Percentiles rank a stretch among this genome's conserved stretches.
Conservation (phyloP, 30 jellyfish, hydroid and myxozoan species). For the Aurelia sp. region DNA sequence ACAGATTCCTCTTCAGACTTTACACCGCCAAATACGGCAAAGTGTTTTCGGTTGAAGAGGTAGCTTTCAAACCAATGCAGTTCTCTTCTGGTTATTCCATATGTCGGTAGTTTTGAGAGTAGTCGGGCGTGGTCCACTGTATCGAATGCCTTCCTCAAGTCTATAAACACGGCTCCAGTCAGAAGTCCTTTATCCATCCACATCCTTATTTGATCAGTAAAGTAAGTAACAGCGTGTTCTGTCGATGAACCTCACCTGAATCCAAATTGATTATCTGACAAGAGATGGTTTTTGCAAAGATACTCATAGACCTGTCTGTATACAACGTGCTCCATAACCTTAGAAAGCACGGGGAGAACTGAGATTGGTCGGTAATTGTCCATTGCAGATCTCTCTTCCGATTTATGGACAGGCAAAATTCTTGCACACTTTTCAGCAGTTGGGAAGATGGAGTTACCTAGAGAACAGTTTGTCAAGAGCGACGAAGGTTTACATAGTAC, state of each 20-base stretch:
- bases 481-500: slow-evolving; percentile 30
- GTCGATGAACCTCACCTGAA: slow-evolving; percentile 42
- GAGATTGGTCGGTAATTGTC: slow-evolving; percentile 21
- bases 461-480: slow-evolving; percentile 28
- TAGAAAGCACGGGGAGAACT: too few relatives aligned
- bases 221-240: slow-evolving; percentile 32
- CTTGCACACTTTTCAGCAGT: slow-evolving; percentile 32
- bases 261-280: slow-evolving; percentile 32
- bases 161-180: slow-evolving; percentile 30
- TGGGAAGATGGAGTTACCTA: slow-evolving; percentile 29
- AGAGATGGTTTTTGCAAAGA: slow-evolving; percentile 27
- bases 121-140: too few relatives aligned
- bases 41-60: too few relatives aligned
- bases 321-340: too few relatives aligned
- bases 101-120: too few relatives aligned
- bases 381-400: slow-evolving; percentile 34
- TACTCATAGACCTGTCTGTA: slow-evolving; percentile 29
- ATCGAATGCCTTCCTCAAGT: too few relatives aligned
- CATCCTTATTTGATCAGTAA: slow-evolving; percentile 29
- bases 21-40: too few relatives aligned
- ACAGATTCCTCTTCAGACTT: too few relatives aligned
- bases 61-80: too few relatives aligned
- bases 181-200: slow-evolving; percentile 30
- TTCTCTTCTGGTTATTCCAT: too few relatives aligned
- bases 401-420: slow-evolving; percentile 14